phyloP scores from a whole-genome alignment of 2,113 vertebrate species.

The Marmota monax region DNA sequence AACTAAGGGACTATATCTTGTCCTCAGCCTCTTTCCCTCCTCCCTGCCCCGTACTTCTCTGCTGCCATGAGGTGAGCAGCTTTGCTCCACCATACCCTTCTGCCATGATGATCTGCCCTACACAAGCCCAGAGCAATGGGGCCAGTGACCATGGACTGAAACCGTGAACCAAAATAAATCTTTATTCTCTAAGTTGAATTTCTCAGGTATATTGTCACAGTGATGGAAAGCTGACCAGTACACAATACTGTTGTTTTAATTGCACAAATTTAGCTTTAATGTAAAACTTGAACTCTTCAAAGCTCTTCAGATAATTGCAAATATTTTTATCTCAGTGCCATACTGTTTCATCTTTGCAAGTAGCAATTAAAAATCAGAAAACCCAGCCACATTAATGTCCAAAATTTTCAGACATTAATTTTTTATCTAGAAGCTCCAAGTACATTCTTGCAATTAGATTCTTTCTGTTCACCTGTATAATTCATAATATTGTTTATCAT shows the following conservation, averaged over 20 bases:
- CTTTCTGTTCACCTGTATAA: background rate
- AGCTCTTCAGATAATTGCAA: background rate
- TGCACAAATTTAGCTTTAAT: background rate
- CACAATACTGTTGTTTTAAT: background rate
- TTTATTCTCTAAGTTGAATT: too few species aligned
- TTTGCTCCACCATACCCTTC: too few species aligned
- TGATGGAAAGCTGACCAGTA: too few species aligned
- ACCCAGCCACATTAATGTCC: background rate
- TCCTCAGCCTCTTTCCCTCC: background rate
- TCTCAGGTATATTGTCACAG: too few species aligned
- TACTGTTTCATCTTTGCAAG: conserved; percentile 4
- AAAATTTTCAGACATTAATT: background rate
- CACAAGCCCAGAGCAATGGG: too few species aligned
- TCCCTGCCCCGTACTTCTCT: too few species aligned
- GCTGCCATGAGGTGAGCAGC: background rate
- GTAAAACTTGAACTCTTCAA: background rate
- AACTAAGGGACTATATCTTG: background rate
- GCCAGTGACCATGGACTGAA: too few species aligned
- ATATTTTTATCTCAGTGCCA: background rate
- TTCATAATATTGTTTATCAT: background rate
- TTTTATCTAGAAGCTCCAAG: conserved; percentile 7
- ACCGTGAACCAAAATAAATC: too few species aligned
- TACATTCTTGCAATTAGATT: background rate
- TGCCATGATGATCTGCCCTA: too few species aligned
- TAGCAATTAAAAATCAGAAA: background rate